These are phyloP conservation scores for Diloba caeruleocephala DNA, from an alignment of 2,888 invertebrate species.

Conservation along the genomic window DNA sequence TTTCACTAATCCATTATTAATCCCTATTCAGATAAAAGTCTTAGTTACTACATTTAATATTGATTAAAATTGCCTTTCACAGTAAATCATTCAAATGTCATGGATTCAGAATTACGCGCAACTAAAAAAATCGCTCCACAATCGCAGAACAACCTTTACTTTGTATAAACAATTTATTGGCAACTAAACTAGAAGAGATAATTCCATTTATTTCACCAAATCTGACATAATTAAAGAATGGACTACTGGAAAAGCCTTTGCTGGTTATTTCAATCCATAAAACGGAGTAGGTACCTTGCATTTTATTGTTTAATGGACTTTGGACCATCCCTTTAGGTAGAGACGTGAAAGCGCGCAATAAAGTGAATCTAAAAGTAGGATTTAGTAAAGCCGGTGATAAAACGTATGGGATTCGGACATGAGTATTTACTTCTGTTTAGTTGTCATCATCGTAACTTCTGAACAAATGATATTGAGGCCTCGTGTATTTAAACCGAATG, in stretches of 20 bases:
- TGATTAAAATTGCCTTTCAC: too few relatives aligned
- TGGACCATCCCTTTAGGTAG: background rate
- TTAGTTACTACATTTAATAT: too few relatives aligned
- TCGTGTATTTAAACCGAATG: too few relatives aligned
- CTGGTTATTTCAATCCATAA: slow-evolving; percentile 16
- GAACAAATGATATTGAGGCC: background rate
- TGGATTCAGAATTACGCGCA: too few relatives aligned
- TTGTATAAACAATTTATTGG: too few relatives aligned
- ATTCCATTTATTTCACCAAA: background rate
- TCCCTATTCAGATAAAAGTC: too few relatives aligned
- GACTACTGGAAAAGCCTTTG: background rate
- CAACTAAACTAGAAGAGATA: too few relatives aligned
- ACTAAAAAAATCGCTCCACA: too few relatives aligned
- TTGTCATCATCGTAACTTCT: slow-evolving; percentile 8
- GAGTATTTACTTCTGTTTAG: slow-evolving; percentile 16
- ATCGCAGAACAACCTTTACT: too few relatives aligned
- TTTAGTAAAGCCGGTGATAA: slow-evolving; percentile 11
- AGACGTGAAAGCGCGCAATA: background rate
- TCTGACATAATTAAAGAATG: background rate
- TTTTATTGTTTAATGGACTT: slow-evolving; percentile 35
- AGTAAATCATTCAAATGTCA: too few relatives aligned
- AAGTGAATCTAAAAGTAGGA: slow-evolving; percentile 3
- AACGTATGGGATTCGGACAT: slow-evolving; percentile 5
- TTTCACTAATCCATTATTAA: too few relatives aligned
- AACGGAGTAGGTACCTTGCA: slow-evolving; percentile 6